Evolutionary conservation across 2,888 invertebrate genomes (phyloP), one percentile per base, ranked within the genome.

Genomic region (Kuschelorhynchus macadamiae): DNA sequence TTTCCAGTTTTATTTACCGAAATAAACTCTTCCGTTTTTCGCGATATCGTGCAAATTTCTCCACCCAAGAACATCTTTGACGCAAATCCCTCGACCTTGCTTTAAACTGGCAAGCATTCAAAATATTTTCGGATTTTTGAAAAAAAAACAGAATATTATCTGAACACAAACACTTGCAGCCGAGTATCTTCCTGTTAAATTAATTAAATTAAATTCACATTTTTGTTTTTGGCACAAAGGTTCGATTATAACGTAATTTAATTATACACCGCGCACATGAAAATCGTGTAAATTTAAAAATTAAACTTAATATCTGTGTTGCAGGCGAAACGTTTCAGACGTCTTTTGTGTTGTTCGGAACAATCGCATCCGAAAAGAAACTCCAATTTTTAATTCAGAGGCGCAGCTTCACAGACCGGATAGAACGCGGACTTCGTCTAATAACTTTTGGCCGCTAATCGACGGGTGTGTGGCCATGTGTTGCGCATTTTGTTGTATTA

Each of bases 61-160:
- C 80, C 83, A 67, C 83, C 82, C 71, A 82, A 74, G 71, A 82
- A 83, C 83, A 83, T 82, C 55, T 67, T 73, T 60, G 55, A 68
- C 56, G 62, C 60, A 71, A 74, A 64, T 65, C 44, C 61, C 57
- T 52, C 18, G 25, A 21, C 36, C 50, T 33, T n/a, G 21, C 18
- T 59, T 25, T 9, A 60, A 46, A 57, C 64, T 75, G 75, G 74
- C 73, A 70, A 16, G 21, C 44, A 65, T 59, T 65, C 65, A 65
- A 65, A 57, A 52, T 17, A 30, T 14, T 61, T 41, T 41, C 21
- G 56, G 30, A 42, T 44, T 56, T 36, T 36, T 44, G 56, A 65
- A 50, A 61, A 65, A 56, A 46, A 49, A 25, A 46, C 55, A 12
- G 36, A 25, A 67, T n/a, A n/a, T n/a, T n/a, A n/a, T n/a, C n/a